Conservation (phyloP, 2,797 vertebrate species). For the Argyrosomus regius region DNA sequence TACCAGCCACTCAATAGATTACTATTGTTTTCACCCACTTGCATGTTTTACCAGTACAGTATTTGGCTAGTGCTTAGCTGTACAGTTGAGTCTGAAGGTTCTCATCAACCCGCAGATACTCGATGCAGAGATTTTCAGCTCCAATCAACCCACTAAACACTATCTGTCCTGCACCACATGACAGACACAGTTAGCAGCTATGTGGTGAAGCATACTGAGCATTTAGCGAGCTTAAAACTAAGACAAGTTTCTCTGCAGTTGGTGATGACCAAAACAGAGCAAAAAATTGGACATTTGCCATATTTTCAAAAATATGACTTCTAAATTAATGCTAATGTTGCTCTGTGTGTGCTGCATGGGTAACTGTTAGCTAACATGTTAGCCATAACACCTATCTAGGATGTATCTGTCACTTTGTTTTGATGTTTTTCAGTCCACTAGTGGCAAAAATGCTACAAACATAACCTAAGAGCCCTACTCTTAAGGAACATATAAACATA, state of each 20-base stretch:
- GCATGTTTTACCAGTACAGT: too few species aligned
- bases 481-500: constrained; percentile 32
- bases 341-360: background rate
- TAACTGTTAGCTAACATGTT: background rate
- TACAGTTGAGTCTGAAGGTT: background rate
- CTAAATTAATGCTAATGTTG: background rate
- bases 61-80: background rate
- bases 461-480: constrained; percentile 17
- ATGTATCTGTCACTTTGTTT: background rate
- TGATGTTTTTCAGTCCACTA: background rate
- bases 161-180: background rate
- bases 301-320: background rate
- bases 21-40: too few species aligned
- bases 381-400: background rate
- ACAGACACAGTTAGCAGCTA: background rate
- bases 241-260: background rate
- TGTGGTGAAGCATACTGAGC: background rate
- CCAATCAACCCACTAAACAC: background rate
- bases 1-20: too few species aligned
- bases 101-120: background rate
- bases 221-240: background rate
- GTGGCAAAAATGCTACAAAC: background rate
- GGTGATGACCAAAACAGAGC: background rate
- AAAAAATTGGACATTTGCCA: background rate
- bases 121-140: background rate